phyloP scores from a whole-genome alignment of 2,888 invertebrate genomes.

The Ormyrus thymus region DNA sequence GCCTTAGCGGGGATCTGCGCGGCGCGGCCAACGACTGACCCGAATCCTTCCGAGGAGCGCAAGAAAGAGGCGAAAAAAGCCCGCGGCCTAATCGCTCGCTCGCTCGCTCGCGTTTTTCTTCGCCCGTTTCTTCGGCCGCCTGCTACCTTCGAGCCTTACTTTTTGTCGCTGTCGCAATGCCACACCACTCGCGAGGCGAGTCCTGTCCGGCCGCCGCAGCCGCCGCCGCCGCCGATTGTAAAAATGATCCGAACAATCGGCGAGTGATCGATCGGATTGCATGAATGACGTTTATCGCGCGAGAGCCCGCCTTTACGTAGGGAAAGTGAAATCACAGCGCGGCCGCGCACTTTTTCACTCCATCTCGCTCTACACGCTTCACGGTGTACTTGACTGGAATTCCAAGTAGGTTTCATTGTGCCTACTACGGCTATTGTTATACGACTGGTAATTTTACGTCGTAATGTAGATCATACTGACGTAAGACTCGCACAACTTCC shows the following conservation, averaged over 20 bases:
- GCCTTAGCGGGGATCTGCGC: background rate
- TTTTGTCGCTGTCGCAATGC: conserved; percentile 43
- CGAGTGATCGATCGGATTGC: conserved; percentile 55
- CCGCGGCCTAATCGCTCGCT: conserved; percentile 34
- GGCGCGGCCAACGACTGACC: conserved; percentile 25
- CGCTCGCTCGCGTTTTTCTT: conserved; percentile 47
- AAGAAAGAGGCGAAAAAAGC: conserved; percentile 9
- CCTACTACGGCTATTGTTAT: conserved; percentile 38
- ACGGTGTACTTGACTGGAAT: conserved; percentile 55
- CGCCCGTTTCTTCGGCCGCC: conserved; percentile 37
- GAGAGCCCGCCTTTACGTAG: conserved; percentile 13
- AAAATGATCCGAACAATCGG: conserved; percentile 54
- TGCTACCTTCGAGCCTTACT: conserved; percentile 9
- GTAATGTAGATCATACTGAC: conserved; percentile 47
- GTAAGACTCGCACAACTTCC: conserved; percentile 41
- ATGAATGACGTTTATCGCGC: conserved; percentile 54
- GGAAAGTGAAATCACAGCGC: conserved; percentile 50
- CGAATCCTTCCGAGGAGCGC: conserved; percentile 33
- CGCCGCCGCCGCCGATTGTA: conserved; percentile 49
- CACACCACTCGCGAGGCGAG: conserved; percentile 18
- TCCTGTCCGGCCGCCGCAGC: conserved; percentile 39
- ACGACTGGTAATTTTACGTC: conserved; percentile 44
- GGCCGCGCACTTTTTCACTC: background rate
- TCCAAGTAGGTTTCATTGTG: conserved; percentile 55
- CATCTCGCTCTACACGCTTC: conserved; percentile 30